phyloP scores from a whole-genome alignment of 1,140 invertebrate genomes.

The Watersipora subatra region DNA sequence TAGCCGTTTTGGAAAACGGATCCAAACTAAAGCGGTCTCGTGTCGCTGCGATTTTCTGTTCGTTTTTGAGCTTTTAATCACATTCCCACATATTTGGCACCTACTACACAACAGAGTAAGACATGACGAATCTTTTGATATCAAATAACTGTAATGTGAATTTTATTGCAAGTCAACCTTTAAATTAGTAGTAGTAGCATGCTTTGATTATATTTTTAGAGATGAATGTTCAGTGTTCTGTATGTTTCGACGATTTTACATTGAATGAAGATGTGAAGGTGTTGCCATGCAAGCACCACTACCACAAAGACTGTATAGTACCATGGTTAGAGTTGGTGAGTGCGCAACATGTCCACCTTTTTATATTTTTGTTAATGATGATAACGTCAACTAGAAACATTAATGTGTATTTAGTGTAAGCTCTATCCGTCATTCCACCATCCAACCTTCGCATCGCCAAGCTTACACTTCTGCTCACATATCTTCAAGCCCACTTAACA shows the following conservation, averaged over 20 bases:
- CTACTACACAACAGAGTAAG: no score
- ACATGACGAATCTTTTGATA: no score
- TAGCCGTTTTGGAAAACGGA: no score
- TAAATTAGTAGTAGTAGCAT: no score
- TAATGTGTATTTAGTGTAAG: neutral
- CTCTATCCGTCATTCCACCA: neutral
- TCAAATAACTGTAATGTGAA: no score
- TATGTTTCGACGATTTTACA: constrained; percentile 89
- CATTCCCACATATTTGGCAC: no score
- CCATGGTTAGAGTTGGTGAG: constrained; percentile 80
- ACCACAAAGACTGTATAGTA: constrained; percentile 79
- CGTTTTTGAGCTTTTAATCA: no score
- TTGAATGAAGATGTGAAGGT: constrained; percentile 68
- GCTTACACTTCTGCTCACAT: no score
- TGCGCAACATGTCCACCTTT: constrained; percentile 15
- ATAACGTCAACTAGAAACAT: neutral
- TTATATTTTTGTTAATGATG: neutral
- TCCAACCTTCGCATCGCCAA: neutral
- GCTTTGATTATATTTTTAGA: constrained; percentile 40
- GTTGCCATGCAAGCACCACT: constrained; percentile 79
- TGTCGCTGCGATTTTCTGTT: no score
- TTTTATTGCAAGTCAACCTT: no score
- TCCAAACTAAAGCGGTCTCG: no score
- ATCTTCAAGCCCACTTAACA: no score
- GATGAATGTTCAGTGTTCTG: constrained; percentile 74